A percentile compares a stretch with the other conserved stretches of the same genome.
Conservation (phyloP, 2,113 vertebrate species). For the Pseudopipra pipra region DNA sequence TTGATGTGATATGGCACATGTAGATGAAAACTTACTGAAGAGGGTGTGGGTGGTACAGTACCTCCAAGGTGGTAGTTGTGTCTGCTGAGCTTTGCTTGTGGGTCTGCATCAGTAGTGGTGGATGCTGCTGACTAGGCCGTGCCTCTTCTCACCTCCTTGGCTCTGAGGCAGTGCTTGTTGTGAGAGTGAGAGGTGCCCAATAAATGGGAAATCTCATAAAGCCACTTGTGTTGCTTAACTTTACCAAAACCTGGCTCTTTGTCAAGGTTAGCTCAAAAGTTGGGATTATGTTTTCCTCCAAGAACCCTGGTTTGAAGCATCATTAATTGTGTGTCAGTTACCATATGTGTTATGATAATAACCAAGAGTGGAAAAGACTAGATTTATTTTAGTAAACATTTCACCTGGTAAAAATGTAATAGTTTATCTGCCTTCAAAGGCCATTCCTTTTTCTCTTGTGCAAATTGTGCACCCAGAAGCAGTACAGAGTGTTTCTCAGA, state of each 20-base stretch:
- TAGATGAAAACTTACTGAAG: not conserved
- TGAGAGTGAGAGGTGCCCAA: not conserved
- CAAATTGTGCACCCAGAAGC: not conserved
- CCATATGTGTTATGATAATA: conserved; percentile 33
- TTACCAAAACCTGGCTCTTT: not conserved
- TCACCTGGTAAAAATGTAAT: conserved; percentile 44
- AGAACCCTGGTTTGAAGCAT: conserved; percentile 17
- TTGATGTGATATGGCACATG: not conserved
- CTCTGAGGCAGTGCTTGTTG: accelerated
- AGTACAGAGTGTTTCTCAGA: not conserved
- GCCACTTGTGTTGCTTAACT: not conserved
- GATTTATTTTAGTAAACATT: conserved; percentile 42
- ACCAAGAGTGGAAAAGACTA: conserved; percentile 13
- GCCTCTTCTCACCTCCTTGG: not conserved
- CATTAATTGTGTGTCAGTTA: conserved; percentile 10
- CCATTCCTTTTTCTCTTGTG: not conserved
- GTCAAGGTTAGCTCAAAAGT: not conserved
- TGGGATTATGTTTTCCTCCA: not conserved
- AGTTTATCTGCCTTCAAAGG: not conserved
- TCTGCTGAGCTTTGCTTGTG: not conserved
- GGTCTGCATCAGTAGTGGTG: not conserved
- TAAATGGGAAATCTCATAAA: not conserved
- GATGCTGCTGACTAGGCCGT: not conserved
- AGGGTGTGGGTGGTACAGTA: not conserved
- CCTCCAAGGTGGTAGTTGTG: not conserved